Evolutionary conservation across 1,140 invertebrate genomes (phyloP).

Genomic region (Whitmania pigra): DNA sequence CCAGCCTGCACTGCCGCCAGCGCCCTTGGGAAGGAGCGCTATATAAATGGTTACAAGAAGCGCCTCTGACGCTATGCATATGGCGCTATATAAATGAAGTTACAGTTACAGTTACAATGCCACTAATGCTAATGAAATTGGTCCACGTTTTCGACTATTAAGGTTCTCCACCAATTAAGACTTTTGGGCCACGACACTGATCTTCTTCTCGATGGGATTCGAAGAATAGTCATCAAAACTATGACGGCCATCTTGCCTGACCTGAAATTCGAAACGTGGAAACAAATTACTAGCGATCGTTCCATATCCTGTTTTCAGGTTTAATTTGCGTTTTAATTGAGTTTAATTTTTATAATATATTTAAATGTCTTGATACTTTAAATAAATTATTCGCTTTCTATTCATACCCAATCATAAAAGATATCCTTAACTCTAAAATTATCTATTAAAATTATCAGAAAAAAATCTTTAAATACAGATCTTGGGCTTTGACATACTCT

Average conservation of each 20-base stretch:
- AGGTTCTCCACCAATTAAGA: conserved; percentile 41
- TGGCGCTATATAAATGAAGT: no score
- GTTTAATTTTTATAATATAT: background rate
- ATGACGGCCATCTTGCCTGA: conserved; percentile 45
- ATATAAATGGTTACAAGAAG: no score
- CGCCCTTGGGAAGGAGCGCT: no score
- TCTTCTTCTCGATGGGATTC: conserved; percentile 41
- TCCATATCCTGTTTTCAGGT: conserved; percentile 6
- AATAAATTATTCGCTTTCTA: background rate
- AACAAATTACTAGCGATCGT: conserved; percentile 10
- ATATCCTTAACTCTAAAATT: conserved; percentile 12
- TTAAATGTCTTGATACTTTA: background rate
- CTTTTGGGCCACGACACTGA: conserved; percentile 38
- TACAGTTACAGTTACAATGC: no score
- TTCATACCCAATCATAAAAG: background rate
- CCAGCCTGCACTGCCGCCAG: no score
- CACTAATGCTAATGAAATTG: no score
- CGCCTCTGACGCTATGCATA: no score
- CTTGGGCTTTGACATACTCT: conserved; percentile 45
- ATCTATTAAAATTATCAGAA: no score
- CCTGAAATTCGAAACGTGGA: conserved; percentile 40
- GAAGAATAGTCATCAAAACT: conserved; percentile 45
- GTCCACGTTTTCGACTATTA: conserved; percentile 32
- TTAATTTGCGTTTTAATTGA: background rate
- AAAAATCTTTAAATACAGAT: conserved; percentile 37